Conservation (phyloP, 1,140 invertebrate species). For the Tetramorium alpestre region DNA sequence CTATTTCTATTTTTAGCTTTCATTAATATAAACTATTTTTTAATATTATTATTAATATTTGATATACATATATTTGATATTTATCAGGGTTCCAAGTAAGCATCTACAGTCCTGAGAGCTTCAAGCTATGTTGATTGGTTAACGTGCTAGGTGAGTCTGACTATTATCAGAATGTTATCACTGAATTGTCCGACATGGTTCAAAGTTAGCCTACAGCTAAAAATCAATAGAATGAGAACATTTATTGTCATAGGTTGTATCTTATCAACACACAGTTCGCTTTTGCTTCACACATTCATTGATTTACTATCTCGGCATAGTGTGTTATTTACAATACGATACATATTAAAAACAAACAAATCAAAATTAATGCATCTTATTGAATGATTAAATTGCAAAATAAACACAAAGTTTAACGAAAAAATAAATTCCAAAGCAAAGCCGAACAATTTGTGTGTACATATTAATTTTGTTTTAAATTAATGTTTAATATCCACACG, state of each 20-base stretch:
- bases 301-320: not conserved
- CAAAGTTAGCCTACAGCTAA: not conserved
- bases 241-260: slow-evolving; percentile 8
- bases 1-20: too few relatives aligned
- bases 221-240: slow-evolving; percentile 1
- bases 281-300: not conserved
- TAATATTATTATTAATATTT: not conserved
- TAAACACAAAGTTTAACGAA: not conserved
- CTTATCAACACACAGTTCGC: not conserved
- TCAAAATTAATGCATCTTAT: not conserved
- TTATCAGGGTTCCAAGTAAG: not conserved
- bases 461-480: slow-evolving; percentile 13
- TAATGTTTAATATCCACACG: not conserved
- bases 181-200: slow-evolving; percentile 8
- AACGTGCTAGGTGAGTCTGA: slow-evolving; percentile 20
- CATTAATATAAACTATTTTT: not conserved
- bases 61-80: not conserved
- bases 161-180: slow-evolving; percentile 34
- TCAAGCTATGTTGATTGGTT: slow-evolving; percentile 23
- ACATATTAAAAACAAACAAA: not conserved
- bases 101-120: not conserved
- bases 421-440: not conserved
- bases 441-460: not conserved
- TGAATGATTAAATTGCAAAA: slow-evolving; percentile 17
- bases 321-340: not conserved